These are phyloP conservation scores for Machaerirhynchus nigripectus DNA, from an alignment of 2,113 vertebrate genomes.

Conservation along the genomic window DNA sequence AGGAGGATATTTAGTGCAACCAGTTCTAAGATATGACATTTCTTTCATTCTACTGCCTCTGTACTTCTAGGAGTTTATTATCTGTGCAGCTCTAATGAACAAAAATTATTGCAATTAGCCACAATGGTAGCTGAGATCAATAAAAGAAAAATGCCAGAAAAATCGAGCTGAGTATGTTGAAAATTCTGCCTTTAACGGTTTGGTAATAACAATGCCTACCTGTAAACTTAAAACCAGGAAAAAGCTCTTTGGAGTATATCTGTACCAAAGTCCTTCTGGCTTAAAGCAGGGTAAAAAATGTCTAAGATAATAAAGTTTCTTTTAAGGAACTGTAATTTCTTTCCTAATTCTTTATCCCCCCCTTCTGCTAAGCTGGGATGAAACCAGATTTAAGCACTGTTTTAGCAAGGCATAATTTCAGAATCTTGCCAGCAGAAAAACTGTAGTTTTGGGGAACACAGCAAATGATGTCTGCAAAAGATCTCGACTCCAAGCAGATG, in stretches of 20 bases:
- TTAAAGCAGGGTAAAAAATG: not conserved
- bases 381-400: not conserved
- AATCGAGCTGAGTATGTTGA: not conserved
- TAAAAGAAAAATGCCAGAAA: not conserved
- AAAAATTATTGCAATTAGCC: not conserved
- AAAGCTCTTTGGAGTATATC: not conserved
- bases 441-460: not conserved
- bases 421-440: not conserved
- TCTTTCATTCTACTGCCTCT: not conserved
- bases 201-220: not conserved
- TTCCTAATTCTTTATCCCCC: not conserved
- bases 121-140: not conserved
- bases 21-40: not conserved
- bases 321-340: not conserved
- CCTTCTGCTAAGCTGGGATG: not conserved
- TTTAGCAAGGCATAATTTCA: not conserved
- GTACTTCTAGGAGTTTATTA: not conserved
- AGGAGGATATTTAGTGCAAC: not conserved
- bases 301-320: not conserved
- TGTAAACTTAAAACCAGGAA: not conserved
- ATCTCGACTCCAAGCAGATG: not conserved
- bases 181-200: not conserved
- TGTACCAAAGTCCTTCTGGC: not conserved
- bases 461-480: not conserved
- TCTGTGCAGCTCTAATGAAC: not conserved